Base-by-base conservation (phyloP, 2,113 vertebrate genomes). In the Clarias macrocephalus region DNA sequence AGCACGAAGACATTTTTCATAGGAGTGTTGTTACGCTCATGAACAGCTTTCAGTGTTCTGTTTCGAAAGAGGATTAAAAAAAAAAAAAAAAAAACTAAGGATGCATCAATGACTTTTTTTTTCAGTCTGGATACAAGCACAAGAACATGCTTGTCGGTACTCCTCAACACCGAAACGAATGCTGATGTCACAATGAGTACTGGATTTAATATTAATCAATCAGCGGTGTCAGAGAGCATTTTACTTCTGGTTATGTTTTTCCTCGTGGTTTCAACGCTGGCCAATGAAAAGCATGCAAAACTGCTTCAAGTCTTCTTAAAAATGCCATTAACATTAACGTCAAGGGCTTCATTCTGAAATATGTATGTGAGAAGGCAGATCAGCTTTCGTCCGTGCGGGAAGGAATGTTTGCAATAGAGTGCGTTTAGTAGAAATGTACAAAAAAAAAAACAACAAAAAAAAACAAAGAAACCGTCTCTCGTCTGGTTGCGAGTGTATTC, bases 401-500 rank as follows among this genome's bases (percentile, higher is more conserved):
- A 18, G 56, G 54, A 70, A 25, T 70, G 54, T 81, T 80, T 82
- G 66, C 25, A 60, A 28, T 59, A 85, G 83, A 5, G 54, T 33
- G 23, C 72, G 63, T 70, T 76, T 54, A 68, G n/a, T 72, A 16
- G 30, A 37, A n/a, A 59, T 59, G 13, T 2, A 56, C 13, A 72
- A 23, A 10, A 54, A 16, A 54, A 66, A 33, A 1, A 33, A 33
- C 2, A 33, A 33, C 33, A 1, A 33, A 33, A 33, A n/a, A n/a
- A n/a, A n/a, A n/a, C 37, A 37, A 37, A 25, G 16, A 52, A 83
- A 70, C 72, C 33, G 16, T 23, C 63, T 42, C 30, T 37, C 68
- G 19, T 42, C 60, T 76, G 63, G 48, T 60, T 72, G 83, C 63
- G 63, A 70, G 63, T 59, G 62, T 70, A 57, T 70, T 89, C 73